Evolutionary conservation across 2,113 vertebrate species (phyloP), one percentile per base, ranked within the genome.

Genomic region (Rattus norvegicus): DNA sequence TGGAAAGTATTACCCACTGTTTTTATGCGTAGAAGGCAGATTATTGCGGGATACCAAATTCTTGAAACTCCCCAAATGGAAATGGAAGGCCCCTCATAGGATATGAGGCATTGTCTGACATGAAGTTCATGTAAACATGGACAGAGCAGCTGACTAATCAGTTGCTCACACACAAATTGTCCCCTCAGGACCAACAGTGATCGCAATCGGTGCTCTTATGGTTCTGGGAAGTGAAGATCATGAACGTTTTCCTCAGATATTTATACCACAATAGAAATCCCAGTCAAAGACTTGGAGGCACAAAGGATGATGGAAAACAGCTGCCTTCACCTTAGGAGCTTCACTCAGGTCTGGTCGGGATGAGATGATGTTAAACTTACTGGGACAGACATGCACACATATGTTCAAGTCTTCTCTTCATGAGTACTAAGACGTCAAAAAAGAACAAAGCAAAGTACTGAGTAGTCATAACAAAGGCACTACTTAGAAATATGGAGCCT

Each of bases 301-400:
- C 98, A 98, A 98, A 98, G 98, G 63, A 47, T 97, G 98, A 98
- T 96, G 80, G 92, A 97, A 98, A 98, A 92, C 98, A 98, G 97
- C 98, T 98, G 97, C 89, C 70, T 96, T 95, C 54, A 89, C 88
- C 88, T 97, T 88, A 30, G 86, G 96, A 93, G 61, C 52, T 69
- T 81, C 94, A 67, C 73, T 92, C 89, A 28, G 20, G 95, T 97
- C 96, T 92, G 93, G 97, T 97, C 88, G 79, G 69, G 69, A 94
- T 88, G 80, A 85, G 81, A 72, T 94, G 93, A 93, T 95, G 90
- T 91, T 92, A 86, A 95, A 89, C 54, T 49, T 85, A 76, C 49
- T 93, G 43, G 19, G 56, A 96, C 95, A 92, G 47, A 94, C 90
- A 96, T 80, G 65, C 54, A 95, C 94, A 86, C 84, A 36, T 86